These are phyloP conservation scores for Myotis lucifugus DNA, from an alignment of 2,113 vertebrate genomes.

Conservation along the genomic window DNA sequence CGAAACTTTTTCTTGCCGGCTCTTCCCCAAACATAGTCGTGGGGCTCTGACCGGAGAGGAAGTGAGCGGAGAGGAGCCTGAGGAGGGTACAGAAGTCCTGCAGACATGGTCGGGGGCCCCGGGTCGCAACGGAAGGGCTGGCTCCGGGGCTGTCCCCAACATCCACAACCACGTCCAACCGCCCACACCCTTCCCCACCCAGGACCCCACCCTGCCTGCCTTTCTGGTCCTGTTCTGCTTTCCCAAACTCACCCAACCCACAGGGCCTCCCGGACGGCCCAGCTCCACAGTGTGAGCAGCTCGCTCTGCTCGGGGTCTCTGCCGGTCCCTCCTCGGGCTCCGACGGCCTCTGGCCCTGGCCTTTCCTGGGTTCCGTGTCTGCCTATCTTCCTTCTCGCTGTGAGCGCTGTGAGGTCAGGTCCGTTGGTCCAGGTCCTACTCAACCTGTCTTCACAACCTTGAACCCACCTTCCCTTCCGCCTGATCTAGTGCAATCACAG, in stretches of 20 bases:
- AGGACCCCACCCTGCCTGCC: neutral
- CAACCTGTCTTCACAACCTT: neutral
- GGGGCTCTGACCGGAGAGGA: neutral
- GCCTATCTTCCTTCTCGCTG: neutral
- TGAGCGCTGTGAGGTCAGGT: neutral
- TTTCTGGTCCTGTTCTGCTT: neutral
- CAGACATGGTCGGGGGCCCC: rapidly evolving
- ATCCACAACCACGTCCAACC: rapidly evolving
- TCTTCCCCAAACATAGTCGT: neutral
- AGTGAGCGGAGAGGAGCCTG: neutral
- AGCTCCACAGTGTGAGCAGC: neutral
- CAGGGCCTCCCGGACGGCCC: neutral
- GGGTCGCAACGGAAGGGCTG: neutral
- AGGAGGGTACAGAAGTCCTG: neutral
- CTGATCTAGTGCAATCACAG: rapidly evolving
- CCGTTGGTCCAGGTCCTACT: too few species aligned
- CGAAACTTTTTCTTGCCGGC: neutral
- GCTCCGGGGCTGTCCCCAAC: rapidly evolving
- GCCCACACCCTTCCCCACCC: neutral
- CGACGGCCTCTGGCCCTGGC: neutral
- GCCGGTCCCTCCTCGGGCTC: neutral
- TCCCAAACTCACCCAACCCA: neutral
- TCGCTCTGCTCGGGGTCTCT: neutral
- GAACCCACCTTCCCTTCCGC: neutral
- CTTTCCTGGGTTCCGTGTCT: neutral